Evolutionary conservation across 2,888 invertebrate species (phyloP).

Genomic region (Exocentrus adspersus): DNA sequence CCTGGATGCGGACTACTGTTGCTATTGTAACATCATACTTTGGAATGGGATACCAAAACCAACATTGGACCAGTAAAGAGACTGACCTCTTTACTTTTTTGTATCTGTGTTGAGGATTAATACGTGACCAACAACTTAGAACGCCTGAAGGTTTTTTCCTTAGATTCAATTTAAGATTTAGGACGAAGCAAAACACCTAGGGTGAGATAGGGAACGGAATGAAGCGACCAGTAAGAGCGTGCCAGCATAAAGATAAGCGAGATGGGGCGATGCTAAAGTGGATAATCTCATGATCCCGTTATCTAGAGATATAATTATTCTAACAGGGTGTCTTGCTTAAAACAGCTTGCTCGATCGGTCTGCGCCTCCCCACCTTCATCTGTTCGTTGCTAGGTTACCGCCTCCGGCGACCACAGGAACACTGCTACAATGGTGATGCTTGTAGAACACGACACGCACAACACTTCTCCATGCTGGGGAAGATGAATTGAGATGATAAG

Average conservation of each 20-base stretch:
- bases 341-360: slow-evolving; percentile 63
- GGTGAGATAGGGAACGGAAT: not conserved
- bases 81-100: no score
- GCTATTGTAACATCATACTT: not conserved
- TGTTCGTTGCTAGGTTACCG: slow-evolving; percentile 62
- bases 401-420: slow-evolving; percentile 63
- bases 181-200: not conserved
- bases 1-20: slow-evolving; percentile 18
- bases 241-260: slow-evolving; percentile 59
- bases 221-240: slow-evolving; percentile 50
- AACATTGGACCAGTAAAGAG: no score
- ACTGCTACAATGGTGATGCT: slow-evolving; percentile 65
- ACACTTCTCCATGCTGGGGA: slow-evolving; percentile 59
- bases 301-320: slow-evolving; percentile 65
- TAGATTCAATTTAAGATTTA: no score
- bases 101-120: no score
- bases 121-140: no score
- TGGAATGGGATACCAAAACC: no score
- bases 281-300: slow-evolving; percentile 65
- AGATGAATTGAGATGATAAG: slow-evolving; percentile 62
- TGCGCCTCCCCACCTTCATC: slow-evolving; percentile 52
- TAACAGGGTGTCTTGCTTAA: slow-evolving; percentile 65
- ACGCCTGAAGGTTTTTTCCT: no score
- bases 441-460: slow-evolving; percentile 64
- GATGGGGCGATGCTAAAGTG: slow-evolving; percentile 63